Evolutionary conservation across 1,140 invertebrate species (phyloP), one percentile per base, ranked within the genome.

Genomic region (Chionoecetes opilio): DNA sequence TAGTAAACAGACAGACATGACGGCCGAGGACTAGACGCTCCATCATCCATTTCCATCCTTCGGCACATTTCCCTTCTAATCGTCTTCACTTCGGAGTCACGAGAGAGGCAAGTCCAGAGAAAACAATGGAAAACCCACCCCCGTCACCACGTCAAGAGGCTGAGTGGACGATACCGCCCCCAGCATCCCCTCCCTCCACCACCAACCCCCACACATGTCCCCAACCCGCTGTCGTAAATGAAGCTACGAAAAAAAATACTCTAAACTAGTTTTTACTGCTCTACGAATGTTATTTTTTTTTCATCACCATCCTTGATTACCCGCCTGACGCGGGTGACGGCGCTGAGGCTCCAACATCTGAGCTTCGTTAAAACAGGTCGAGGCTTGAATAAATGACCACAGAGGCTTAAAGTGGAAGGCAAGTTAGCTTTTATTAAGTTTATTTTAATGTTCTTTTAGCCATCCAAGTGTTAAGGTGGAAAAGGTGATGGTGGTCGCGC

Each of bases 341-440:
- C 63, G 63, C n/a, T n/a, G 63, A 1, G 63, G 63, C 63, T 75
- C 63, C n/a, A 75, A n/a, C 63, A 75, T 21, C 11, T 17, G 21
- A n/a, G n/a, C n/a, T 75, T 11, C 26, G 21, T 75, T 75, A 75
- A 75, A 26, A 75, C 63, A 75, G 63, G 63, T 75, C n/a, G 63
- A n/a, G 63, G 63, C n/a, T 75, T n/a, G 63, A 75, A 75, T 75
- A 75, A 75, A 53, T 53, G 63, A 75, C 63, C 63, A 75, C 63
- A 26, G 21, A 26, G 26, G 63, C 63, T 75, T 75, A 21, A 21
- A 26, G n/a, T n/a, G 21, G 63, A 75, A 21, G 21, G 63, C n/a
- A 17, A 14, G 46, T 75, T 21, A 26, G n/a, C 63, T 75, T 75
- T 75, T 75, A 75, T 75, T 75, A n/a, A 75, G 21, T 75, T 75